A percentile compares a stretch with the other conserved stretches of the same genome.
Evolutionary conservation across 2,888 invertebrate species (phyloP).

Genomic region (Tanypteryx hageni): DNA sequence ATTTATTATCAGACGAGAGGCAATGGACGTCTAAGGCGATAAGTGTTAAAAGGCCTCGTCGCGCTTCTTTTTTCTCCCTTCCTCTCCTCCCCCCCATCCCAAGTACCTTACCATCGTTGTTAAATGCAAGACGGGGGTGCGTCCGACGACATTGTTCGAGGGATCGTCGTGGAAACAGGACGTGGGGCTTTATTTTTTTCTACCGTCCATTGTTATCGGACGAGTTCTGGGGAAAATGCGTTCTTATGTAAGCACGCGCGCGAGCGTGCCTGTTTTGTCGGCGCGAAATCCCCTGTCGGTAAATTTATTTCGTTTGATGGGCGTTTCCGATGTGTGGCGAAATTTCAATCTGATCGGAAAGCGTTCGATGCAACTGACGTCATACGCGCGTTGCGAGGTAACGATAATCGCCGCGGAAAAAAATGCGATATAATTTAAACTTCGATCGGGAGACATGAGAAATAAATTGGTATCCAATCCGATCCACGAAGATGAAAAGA

Average conservation of each 20-base stretch:
- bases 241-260: neutral
- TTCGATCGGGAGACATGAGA: too few species aligned
- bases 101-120: too few species aligned
- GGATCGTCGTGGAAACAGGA: neutral
- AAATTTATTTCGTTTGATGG: neutral
- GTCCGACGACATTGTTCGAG: neutral
- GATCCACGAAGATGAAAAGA: too few species aligned
- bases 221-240: neutral
- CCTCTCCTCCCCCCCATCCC: too few species aligned
- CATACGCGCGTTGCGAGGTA: neutral
- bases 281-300: neutral
- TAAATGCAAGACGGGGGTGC: neutral
- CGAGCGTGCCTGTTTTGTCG: too few species aligned
- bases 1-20: neutral
- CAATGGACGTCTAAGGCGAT: neutral
- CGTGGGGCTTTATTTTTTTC: neutral
- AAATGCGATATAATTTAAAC: too few species aligned
- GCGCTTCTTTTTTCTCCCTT: neutral
- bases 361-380: neutral
- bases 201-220: constrained; percentile 8
- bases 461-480: too few species aligned
- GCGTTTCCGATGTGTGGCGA: neutral
- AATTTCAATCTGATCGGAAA: neutral
- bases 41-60: neutral
- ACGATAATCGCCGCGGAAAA: neutral